Percentiles rank a stretch among this genome's conserved stretches.
Evolutionary conservation across 1,140 invertebrate species (phyloP).

Genomic region (Elysia chlorotica): DNA sequence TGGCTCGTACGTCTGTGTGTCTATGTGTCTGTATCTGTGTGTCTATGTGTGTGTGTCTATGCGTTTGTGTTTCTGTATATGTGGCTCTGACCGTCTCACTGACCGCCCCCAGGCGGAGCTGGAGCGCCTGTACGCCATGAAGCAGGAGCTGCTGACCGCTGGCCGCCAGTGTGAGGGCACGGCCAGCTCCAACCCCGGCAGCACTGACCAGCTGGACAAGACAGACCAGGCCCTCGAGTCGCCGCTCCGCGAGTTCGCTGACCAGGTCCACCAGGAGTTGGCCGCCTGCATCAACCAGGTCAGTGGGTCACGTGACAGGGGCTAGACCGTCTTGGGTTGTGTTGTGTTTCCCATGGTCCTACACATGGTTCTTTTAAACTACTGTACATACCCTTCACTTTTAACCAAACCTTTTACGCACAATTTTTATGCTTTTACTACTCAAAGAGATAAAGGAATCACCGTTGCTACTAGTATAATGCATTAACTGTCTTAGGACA

Average conservation of each 20-base stretch:
- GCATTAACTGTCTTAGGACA: too few species aligned
- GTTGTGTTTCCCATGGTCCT: too few species aligned
- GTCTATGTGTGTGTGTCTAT: background rate
- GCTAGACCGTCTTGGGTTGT: too few species aligned
- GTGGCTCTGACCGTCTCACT: too few species aligned
- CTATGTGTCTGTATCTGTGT: background rate
- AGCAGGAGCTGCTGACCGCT: constrained; percentile 80
- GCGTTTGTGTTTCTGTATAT: too few species aligned
- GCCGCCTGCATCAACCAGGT: constrained; percentile 93
- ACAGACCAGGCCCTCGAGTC: constrained; percentile 81
- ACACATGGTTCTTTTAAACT: too few species aligned
- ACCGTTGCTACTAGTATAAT: too few species aligned
- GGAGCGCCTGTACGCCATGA: constrained; percentile 84
- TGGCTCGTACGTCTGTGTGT: too few species aligned
- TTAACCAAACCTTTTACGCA: too few species aligned
- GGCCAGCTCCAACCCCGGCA: constrained; percentile 90
- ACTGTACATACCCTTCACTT: too few species aligned
- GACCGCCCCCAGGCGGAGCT: constrained; percentile 78
- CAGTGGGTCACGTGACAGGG: background rate
- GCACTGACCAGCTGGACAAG: constrained; percentile 86
- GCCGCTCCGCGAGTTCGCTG: constrained; percentile 80
- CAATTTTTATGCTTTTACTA: too few species aligned
- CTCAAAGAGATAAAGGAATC: too few species aligned
- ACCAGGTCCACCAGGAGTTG: constrained; percentile 79
- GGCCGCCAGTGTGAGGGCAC: constrained; percentile 91